These are phyloP conservation scores for Tiliacea aurago DNA, from an alignment of 2,888 invertebrate genomes.

Conservation along the genomic window DNA sequence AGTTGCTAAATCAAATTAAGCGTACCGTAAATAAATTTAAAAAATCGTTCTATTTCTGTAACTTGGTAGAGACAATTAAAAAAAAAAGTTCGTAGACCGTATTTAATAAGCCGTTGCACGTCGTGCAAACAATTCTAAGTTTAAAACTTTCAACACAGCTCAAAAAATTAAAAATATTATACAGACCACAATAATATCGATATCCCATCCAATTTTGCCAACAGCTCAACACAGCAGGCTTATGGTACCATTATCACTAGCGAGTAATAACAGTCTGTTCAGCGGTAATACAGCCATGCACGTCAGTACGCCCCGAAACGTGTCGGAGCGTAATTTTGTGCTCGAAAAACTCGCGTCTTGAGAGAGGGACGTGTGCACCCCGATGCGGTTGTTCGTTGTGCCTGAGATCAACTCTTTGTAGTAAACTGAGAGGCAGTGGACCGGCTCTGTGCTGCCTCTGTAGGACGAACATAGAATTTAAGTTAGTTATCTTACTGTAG, in stretches of 20 bases:
- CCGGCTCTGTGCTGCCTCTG: slow-evolving; percentile 97
- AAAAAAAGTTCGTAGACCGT: not conserved
- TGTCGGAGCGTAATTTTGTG: slow-evolving; percentile 96
- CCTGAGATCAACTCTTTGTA: slow-evolving; percentile 96
- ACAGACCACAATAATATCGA: slow-evolving; percentile 1
- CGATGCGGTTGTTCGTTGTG: slow-evolving; percentile 97
- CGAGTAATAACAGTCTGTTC: slow-evolving; percentile 96
- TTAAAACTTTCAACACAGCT: not conserved
- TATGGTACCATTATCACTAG: slow-evolving; percentile 97
- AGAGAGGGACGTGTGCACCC: slow-evolving; percentile 94
- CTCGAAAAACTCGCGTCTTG: slow-evolving; percentile 94
- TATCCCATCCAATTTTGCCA: not conserved
- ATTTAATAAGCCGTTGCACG: not conserved
- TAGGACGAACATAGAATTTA: not conserved
- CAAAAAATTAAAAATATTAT: not conserved
- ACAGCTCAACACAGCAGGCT: slow-evolving; percentile 93
- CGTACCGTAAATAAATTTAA: not conserved
- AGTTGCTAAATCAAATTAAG: not conserved
- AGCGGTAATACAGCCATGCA: slow-evolving; percentile 97
- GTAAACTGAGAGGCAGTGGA: slow-evolving; percentile 96
- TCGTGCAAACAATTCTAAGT: not conserved
- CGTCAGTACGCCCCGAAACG: slow-evolving; percentile 97
- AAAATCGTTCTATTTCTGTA: not conserved
- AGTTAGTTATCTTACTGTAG: slow-evolving; percentile 2
- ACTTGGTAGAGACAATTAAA: not conserved